Base-by-base conservation (phyloP, 92 coral and sea anemone species). In the Desmophyllum pertusum region DNA sequence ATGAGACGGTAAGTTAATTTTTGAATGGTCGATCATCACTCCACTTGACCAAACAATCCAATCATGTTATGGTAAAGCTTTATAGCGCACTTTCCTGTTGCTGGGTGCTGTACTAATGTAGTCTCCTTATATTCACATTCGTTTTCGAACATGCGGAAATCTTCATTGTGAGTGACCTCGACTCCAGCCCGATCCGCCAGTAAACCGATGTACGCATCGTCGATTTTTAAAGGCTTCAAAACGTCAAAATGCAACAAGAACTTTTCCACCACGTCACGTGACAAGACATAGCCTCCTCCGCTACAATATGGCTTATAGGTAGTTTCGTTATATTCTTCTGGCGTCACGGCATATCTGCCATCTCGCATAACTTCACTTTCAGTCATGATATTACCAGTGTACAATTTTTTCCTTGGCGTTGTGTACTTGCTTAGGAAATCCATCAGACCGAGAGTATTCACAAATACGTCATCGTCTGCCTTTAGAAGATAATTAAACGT, bases 391-490 rank as follows among this genome's bases (percentile, higher is more conserved):
- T 80, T 75, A 0, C 94, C 94, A 5, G 83, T 87, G 77, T 83
- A 91, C 17, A 91, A 85, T 9, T 87, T 87, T 19, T 10, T 42
- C 33, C 41, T 80, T 5, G 79, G 62, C 4, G 90, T 90, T 0
- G 62, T 0, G 1, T 27, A 40, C 21, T 36, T 53, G 10, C 59
- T 80, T 33, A 91, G 19, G 27, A 72, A 70, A 14, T 67, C 73
- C n/a, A 91, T 33, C 31, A 84, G n/a, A 0, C 75, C 84, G 21
- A 78, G 66, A 3, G 89, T 43, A 30, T 91, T 84, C 10, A 91
- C 89, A 59, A 87, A 91, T 18, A 74, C 83, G 40, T 90, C 93
- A 36, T 90, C 93, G 21, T 90, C 93, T 6, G 86, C 52, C 55
- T 84, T 91, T 2, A 91, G 76, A n/a, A 91, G 53, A 35, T 65